Percentiles rank a stretch among this genome's conserved stretches.
Evolutionary conservation across 1,140 invertebrate genomes (phyloP).

Genomic region (Drosophila ogumai): DNA sequence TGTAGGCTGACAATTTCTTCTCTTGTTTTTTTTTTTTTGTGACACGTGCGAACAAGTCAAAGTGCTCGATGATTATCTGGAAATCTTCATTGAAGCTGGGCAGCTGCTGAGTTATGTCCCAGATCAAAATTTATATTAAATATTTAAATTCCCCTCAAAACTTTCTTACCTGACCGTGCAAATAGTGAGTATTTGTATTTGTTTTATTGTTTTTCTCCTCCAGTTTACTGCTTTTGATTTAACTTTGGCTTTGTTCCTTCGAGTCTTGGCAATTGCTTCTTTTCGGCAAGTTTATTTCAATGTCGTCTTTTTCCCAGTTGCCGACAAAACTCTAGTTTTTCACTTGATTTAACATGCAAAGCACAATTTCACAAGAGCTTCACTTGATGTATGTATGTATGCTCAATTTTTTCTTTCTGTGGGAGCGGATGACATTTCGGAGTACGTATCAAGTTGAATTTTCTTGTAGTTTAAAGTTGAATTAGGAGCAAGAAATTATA

Average conservation of each 20-base stretch:
- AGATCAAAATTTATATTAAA: conserved; percentile 1
- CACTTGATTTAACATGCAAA: conserved; percentile 16
- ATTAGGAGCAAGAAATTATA: not conserved
- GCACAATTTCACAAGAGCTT: conserved; percentile 15
- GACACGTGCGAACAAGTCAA: not conserved
- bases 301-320: conserved; percentile 2
- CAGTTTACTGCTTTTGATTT: conserved; percentile 12
- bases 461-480: not conserved
- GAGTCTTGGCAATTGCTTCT: not conserved
- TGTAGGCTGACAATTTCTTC: conserved; percentile 6
- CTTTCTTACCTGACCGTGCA: conserved; percentile 6
- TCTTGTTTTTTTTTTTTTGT: not conserved
- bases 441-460: not conserved
- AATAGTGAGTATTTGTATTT: not conserved
- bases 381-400: not conserved
- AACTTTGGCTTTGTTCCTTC: not conserved
- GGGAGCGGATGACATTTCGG: not conserved
- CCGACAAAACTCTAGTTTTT: not conserved
- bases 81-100: conserved; percentile 11
- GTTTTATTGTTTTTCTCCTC: not conserved
- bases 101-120: not conserved
- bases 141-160: not conserved
- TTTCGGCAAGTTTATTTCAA: conserved; percentile 8
- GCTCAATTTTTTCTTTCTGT: not conserved
- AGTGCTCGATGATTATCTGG: conserved; percentile 19